These are phyloP conservation scores for Panthera tigris DNA, from an alignment of 2,113 vertebrate genomes.

Conservation along the genomic window DNA sequence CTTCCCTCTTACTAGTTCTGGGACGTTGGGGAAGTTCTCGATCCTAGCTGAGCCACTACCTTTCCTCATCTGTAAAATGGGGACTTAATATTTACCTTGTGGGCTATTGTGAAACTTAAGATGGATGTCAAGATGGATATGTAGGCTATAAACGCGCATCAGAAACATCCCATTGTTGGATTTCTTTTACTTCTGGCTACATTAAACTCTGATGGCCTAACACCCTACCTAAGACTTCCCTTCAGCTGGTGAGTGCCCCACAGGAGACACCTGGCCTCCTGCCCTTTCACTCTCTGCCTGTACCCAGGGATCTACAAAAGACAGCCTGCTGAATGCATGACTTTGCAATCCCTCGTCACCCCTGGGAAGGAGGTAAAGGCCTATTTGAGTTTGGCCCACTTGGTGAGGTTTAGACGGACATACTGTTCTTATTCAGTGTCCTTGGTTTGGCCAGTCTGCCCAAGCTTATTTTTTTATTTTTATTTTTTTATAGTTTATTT, in stretches of 20 bases:
- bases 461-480: background rate
- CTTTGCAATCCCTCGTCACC: fast-evolving
- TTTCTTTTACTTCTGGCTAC: background rate
- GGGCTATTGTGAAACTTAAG: background rate
- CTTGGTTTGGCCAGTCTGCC: background rate
- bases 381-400: background rate
- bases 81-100: background rate
- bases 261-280: background rate
- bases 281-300: background rate
- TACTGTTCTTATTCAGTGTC: background rate
- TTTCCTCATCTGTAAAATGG: background rate
- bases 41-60: background rate
- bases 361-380: background rate
- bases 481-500: too few species aligned
- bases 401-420: background rate
- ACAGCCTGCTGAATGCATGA: background rate
- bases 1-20: background rate
- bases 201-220: background rate
- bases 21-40: background rate
- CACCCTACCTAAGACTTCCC: background rate
- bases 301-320: background rate
- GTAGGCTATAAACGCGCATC: background rate
- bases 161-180: background rate
- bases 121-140: background rate
- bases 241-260: background rate